phyloP scores from a whole-genome alignment of 1,140 invertebrate species.

The Calephelis nemesis region DNA sequence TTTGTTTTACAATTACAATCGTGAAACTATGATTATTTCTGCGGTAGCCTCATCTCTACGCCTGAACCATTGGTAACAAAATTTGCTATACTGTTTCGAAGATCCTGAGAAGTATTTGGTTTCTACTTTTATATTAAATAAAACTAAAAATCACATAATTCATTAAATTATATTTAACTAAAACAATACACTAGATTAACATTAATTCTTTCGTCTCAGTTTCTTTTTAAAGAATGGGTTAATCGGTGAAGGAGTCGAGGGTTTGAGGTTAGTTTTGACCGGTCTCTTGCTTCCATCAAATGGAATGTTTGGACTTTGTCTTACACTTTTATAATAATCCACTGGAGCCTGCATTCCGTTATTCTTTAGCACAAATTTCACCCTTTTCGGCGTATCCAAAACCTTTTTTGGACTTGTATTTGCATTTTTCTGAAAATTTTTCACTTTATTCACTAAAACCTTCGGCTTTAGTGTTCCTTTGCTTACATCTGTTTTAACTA shows the following conservation, averaged over 20 bases:
- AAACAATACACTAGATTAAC: constrained; percentile 18
- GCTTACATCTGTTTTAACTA: constrained; percentile 24
- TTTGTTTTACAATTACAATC: too few relatives aligned
- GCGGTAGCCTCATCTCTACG: too few relatives aligned
- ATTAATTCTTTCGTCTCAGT: constrained; percentile 31
- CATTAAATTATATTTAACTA: constrained; percentile 18
- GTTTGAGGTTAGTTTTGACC: constrained; percentile 84
- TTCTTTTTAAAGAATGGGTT: constrained; percentile 87
- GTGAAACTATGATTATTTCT: too few relatives aligned
- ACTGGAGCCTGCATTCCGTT: constrained; percentile 84
- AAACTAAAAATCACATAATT: background rate
- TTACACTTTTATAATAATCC: constrained; percentile 85
- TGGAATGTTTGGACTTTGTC: constrained; percentile 85
- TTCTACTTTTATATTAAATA: background rate
- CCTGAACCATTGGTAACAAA: too few relatives aligned
- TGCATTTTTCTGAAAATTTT: constrained; percentile 49
- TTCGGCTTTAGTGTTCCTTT: constrained; percentile 29
- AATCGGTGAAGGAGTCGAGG: constrained; percentile 84
- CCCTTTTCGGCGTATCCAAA: constrained; percentile 65
- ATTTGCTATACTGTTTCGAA: too few relatives aligned
- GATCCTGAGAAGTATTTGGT: too few relatives aligned
- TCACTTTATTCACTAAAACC: constrained; percentile 50
- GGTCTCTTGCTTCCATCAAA: constrained; percentile 85
- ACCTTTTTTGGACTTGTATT: constrained; percentile 28
- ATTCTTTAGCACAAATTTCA: constrained; percentile 83